phyloP scores from a whole-genome alignment of 2,113 vertebrate genomes.

The Myotis davidii region DNA sequence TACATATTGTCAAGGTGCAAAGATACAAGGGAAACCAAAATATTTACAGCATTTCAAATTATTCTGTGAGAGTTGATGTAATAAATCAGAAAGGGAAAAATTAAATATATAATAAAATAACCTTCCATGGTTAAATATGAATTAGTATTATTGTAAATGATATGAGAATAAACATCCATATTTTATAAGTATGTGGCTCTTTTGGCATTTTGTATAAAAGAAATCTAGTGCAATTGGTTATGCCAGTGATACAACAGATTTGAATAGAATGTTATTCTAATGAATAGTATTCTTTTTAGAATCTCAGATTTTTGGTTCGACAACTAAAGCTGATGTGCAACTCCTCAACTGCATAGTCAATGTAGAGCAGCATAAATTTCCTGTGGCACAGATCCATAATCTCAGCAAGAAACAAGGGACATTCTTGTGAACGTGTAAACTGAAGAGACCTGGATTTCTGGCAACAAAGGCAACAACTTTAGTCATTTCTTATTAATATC shows the following conservation, averaged over 20 bases:
- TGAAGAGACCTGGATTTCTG: slow-evolving; percentile 66
- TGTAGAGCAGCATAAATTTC: slow-evolving; percentile 87
- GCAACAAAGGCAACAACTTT: slow-evolving; percentile 80
- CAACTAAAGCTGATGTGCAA: slow-evolving; percentile 83
- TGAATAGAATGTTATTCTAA: background rate
- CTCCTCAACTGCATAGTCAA: slow-evolving; percentile 94
- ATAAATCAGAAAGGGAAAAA: slow-evolving; percentile 62
- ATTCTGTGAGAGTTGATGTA: slow-evolving; percentile 63
- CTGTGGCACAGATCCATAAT: slow-evolving; percentile 78
- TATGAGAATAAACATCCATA: slow-evolving; percentile 56
- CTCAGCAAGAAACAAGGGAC: slow-evolving; percentile 78
- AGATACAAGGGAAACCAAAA: slow-evolving; percentile 68
- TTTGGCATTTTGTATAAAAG: slow-evolving; percentile 62
- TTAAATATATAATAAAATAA: slow-evolving; percentile 66
- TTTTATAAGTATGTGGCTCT: background rate
- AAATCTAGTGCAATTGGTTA: slow-evolving; percentile 49
- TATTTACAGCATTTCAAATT: slow-evolving; percentile 77
- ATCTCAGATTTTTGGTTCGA: slow-evolving; percentile 78
- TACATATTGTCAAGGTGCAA: slow-evolving; percentile 75
- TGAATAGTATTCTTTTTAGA: slow-evolving; percentile 51
- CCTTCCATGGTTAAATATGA: slow-evolving; percentile 69
- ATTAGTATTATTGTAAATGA: slow-evolving; percentile 5
- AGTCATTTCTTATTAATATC: slow-evolving; percentile 66
- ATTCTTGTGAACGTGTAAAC: slow-evolving; percentile 79
- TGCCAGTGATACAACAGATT: slow-evolving; percentile 47